Evolutionary conservation across 2,113 vertebrate species (phyloP).

Genomic region (Spilogale gracilis): DNA sequence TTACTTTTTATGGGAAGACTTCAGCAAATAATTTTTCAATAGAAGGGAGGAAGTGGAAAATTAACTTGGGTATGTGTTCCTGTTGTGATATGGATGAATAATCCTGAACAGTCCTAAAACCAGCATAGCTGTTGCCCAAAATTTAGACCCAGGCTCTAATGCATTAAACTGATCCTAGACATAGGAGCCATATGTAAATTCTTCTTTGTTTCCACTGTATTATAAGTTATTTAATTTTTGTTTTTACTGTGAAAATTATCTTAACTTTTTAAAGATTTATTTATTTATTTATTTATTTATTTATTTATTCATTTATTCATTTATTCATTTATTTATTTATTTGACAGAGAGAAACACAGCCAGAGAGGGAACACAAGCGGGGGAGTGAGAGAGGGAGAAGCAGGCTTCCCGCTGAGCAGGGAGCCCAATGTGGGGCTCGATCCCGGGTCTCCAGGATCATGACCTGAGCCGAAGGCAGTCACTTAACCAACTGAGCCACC

Average conservation of each 20-base stretch:
- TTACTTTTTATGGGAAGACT: background rate
- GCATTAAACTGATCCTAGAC: background rate
- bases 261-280: background rate
- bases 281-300: too few relatives aligned
- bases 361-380: too few relatives aligned
- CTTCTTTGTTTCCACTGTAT: background rate
- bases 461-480: too few relatives aligned
- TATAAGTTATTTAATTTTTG: conserved; percentile 1
- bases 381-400: too few relatives aligned
- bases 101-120: background rate
- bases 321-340: too few relatives aligned
- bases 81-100: background rate
- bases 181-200: background rate
- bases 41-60: background rate
- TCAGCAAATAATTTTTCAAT: background rate
- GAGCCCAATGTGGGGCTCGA: too few relatives aligned
- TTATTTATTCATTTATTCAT: too few relatives aligned
- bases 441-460: too few relatives aligned
- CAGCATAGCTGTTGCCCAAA: background rate
- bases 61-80: background rate
- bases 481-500: too few relatives aligned
- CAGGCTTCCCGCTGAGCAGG: too few relatives aligned
- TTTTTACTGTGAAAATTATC: background rate
- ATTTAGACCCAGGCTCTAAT: background rate
- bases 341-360: too few relatives aligned